Base-by-base conservation (phyloP, 2,113 vertebrate species). In the Eublepharis macularius region DNA sequence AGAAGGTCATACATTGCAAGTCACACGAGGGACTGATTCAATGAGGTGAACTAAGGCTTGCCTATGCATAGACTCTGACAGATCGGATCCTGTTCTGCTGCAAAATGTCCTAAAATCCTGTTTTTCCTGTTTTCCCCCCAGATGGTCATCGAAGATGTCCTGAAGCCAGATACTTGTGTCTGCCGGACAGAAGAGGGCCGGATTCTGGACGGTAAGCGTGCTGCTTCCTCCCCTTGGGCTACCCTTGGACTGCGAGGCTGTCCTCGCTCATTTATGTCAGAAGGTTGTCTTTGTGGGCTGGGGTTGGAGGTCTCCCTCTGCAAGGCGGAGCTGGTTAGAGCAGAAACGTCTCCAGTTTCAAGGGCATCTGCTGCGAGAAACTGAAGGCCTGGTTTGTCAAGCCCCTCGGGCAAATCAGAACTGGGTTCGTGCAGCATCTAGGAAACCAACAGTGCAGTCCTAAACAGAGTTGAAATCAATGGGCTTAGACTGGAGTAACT, bases 121-220 rank as follows among this genome's bases (percentile, higher is more conserved):
- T 90, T 7, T 41, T n/a, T 14, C 4, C 3, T 26, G 43, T 39
- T 63, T 6, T 83, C 47, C 75, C 32, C 68, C 63, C 83, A 98
- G 98, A 97, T 98, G 97, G 95, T 94, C 11, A 90, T 98, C 26
- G 98, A 98, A 93, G 98, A 98, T 26, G 97, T 98, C 51, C 82
- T 98, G 82, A 96, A 96, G 1, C 96, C 96, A 4, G 90, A 91
- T 14, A 95, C 91, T 0, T 98, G 98, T 36, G 96, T 98, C 32
- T 98, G 98, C 94, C 96, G 96, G 80, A 98, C 97, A n/a, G 98
- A 98, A 39, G 96, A 97, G 87, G 98, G 97, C 65, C 93, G 92
- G 73, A 84, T 98, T 78, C 86, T 98, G 51, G 98, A 98, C 47
- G 97, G 98, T 98, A 91, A 95, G 94, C 88, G 34, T 49, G 24